These are phyloP conservation scores for Strigamia crassipes DNA, from an alignment of 2,888 invertebrate species.

Conservation along the genomic window DNA sequence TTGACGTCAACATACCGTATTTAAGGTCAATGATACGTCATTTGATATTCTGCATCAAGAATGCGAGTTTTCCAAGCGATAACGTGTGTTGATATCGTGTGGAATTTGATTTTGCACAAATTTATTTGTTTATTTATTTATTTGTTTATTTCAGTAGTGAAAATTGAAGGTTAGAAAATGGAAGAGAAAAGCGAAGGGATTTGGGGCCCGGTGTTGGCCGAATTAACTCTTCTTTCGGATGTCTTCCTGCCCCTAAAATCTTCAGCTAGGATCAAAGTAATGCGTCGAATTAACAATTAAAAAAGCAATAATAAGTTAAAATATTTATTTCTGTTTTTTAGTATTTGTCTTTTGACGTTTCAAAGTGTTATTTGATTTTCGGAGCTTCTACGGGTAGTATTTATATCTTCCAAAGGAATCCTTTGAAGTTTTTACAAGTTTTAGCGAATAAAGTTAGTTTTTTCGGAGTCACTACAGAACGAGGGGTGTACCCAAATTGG, in stretches of 20 bases:
- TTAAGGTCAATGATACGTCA: too few relatives aligned
- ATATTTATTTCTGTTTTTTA: constrained; percentile 49
- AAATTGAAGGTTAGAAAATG: background rate
- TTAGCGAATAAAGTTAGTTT: constrained; percentile 47
- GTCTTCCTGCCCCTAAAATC: constrained; percentile 47
- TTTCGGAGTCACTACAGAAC: too few relatives aligned
- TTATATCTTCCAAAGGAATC: constrained; percentile 51
- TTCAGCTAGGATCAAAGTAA: constrained; percentile 48
- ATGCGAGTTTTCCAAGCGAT: too few relatives aligned
- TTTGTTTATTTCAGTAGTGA: background rate
- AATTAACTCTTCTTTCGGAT: constrained; percentile 43
- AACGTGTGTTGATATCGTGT: background rate
- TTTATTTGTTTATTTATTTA: constrained; percentile 4
- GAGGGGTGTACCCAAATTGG: too few relatives aligned
- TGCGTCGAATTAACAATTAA: too few relatives aligned
- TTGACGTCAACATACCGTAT: too few relatives aligned
- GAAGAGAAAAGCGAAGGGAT: constrained; percentile 60
- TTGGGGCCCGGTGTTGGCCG: constrained; percentile 43
- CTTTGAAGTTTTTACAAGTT: constrained; percentile 48
- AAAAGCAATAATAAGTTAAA: too few relatives aligned
- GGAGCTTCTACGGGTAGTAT: constrained; percentile 53
- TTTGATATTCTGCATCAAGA: too few relatives aligned
- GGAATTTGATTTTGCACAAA: background rate
- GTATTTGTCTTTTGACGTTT: constrained; percentile 53
- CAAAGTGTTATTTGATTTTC: constrained; percentile 51